Evolutionary conservation across 2,797 vertebrate genomes (phyloP).

Genomic region (Acipenser oxyrinchus): DNA sequence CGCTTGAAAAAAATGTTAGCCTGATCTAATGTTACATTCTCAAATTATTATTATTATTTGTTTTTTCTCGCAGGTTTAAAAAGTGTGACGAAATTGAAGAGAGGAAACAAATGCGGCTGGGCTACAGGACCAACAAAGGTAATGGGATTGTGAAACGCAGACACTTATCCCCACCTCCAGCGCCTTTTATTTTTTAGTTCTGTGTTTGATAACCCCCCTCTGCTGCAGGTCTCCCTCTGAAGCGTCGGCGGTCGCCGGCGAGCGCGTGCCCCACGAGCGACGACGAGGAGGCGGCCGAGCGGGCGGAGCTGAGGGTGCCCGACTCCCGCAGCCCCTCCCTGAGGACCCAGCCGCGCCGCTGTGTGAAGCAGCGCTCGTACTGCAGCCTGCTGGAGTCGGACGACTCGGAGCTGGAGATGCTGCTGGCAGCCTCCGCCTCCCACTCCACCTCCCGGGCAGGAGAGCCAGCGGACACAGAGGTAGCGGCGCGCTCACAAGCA

Average conservation of each 20-base stretch:
- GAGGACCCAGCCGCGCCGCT: slow-evolving; percentile 72
- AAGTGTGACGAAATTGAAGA: slow-evolving; percentile 86
- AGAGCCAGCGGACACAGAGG: slow-evolving; percentile 47
- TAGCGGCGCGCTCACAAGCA: slow-evolving; percentile 3
- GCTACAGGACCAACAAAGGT: slow-evolving; percentile 74
- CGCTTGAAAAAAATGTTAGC: no score
- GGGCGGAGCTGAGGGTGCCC: slow-evolving; percentile 37
- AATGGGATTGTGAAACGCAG: slow-evolving; percentile 9
- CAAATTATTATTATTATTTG: slow-evolving; percentile 2
- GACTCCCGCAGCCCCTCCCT: slow-evolving; percentile 53
- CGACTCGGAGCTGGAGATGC: slow-evolving; percentile 71
- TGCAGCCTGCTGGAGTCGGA: slow-evolving; percentile 79
- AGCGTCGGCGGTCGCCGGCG: slow-evolving; percentile 44
- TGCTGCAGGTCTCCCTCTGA: slow-evolving; percentile 39
- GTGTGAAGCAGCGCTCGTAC: slow-evolving; percentile 82
- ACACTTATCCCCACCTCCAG: no score
- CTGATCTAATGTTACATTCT: no score
- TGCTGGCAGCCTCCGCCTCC: slow-evolving; percentile 37
- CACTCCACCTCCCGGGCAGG: slow-evolving; percentile 60
- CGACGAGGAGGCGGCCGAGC: slow-evolving; percentile 57
- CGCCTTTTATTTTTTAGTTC: no score
- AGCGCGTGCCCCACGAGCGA: slow-evolving; percentile 66
- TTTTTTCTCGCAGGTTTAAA: slow-evolving; percentile 63
- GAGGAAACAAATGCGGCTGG: slow-evolving; percentile 72
- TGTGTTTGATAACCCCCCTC: neutral